Percentiles rank a stretch among this genome's conserved stretches.
phyloP scores from a whole-genome alignment of 2,888 invertebrate genomes.

The Digitonthophagus gazella region DNA sequence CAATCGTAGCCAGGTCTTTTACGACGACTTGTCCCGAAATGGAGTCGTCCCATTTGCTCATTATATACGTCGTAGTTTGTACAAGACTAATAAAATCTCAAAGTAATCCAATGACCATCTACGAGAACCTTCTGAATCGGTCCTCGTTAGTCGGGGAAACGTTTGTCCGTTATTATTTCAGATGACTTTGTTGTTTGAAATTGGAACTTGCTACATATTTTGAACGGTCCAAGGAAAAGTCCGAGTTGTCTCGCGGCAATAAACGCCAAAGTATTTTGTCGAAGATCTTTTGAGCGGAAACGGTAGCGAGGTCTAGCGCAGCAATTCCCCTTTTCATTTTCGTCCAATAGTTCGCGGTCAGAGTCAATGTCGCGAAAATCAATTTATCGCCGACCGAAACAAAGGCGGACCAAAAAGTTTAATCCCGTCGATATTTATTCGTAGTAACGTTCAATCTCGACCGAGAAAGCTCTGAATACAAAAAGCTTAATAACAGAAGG shows the following conservation, averaged over 20 bases:
- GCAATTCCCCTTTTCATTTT: not conserved
- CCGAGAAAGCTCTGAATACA: not conserved
- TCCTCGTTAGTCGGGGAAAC: not conserved
- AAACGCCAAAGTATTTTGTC: not conserved
- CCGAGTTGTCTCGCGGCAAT: not conserved
- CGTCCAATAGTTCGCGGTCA: not conserved
- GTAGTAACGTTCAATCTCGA: not conserved
- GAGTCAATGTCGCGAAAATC: not conserved
- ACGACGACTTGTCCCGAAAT: not conserved
- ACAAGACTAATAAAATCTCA: not conserved
- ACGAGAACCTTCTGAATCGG: not conserved
- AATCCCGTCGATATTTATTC: not conserved
- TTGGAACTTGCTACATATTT: not conserved
- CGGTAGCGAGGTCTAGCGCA: not conserved
- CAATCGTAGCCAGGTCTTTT: not conserved
- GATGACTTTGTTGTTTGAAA: not conserved
- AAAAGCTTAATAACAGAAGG: not conserved
- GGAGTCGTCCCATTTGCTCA: not conserved
- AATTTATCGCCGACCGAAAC: not conserved
- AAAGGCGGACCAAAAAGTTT: not conserved
- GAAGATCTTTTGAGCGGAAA: not conserved
- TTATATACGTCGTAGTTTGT: not conserved
- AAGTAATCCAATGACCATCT: not conserved
- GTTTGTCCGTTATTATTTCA: not conserved
- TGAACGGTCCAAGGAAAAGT: not conserved